Conservation (phyloP, 2,888 invertebrate species). For the Altica lythri region DNA sequence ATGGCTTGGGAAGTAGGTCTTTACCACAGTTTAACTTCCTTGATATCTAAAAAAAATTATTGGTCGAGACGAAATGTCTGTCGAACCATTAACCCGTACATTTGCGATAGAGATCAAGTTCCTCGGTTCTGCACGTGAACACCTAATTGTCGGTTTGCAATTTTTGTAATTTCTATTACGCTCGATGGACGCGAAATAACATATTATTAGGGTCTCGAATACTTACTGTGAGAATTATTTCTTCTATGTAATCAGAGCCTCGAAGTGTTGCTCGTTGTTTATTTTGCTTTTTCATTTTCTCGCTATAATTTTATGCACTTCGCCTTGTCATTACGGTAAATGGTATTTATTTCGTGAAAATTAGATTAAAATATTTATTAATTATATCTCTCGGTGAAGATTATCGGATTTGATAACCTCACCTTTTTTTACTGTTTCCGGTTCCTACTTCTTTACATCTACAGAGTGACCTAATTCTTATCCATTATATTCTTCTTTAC, state of each 20-base stretch:
- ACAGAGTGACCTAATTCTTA: too few species aligned
- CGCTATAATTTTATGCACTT: slow-evolving; percentile 22
- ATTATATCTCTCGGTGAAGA: slow-evolving; percentile 15
- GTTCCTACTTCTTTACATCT: too few species aligned
- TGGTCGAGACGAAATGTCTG: slow-evolving; percentile 1
- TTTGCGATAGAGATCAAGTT: slow-evolving; percentile 49
- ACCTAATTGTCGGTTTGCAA: slow-evolving; percentile 45
- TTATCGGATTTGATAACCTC: too few species aligned
- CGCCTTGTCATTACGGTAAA: slow-evolving; percentile 26
- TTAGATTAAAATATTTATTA: slow-evolving; percentile 12
- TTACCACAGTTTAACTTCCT: not conserved
- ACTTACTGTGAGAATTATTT: slow-evolving; percentile 33
- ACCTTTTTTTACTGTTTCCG: too few species aligned
- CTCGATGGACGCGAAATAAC: slow-evolving; percentile 39
- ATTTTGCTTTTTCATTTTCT: slow-evolving; percentile 22
- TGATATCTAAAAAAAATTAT: not conserved
- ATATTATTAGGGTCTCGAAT: slow-evolving; percentile 31
- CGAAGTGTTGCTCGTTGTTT: slow-evolving; percentile 28
- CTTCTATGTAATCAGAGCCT: slow-evolving; percentile 27
- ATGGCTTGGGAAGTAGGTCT: too few species aligned
- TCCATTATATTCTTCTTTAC: too few species aligned
- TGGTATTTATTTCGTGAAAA: slow-evolving; percentile 23
- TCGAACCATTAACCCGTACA: not conserved
- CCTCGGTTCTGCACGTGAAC: slow-evolving; percentile 50
- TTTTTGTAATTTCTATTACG: slow-evolving; percentile 47